A percentile compares a stretch with the other conserved stretches of the same genome.
These are phyloP conservation scores for Mnemiopsis leidyi DNA, from an alignment of 37 sponge, comb jelly and placozoan species.

Conservation along the genomic window DNA sequence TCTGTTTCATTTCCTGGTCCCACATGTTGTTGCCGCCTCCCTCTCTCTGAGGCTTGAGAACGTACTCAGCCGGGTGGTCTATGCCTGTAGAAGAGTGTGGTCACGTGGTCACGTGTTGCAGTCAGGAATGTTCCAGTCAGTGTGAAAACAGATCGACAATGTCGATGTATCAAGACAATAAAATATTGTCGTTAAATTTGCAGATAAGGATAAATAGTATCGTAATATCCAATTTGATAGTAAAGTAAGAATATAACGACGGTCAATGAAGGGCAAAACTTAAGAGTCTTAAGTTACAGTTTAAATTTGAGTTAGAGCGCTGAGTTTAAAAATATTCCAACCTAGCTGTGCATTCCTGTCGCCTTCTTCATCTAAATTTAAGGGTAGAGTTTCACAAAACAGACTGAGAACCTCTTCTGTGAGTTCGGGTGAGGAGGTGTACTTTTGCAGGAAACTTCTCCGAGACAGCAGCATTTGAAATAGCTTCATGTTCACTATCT, in stretches of 20 bases:
- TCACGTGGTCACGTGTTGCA: no score
- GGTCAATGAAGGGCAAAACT: no score
- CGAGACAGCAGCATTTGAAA: slow-evolving; percentile 29
- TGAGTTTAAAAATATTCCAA: background rate
- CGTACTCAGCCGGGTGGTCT: slow-evolving; percentile 52
- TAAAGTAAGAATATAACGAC: no score
- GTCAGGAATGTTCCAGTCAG: no score
- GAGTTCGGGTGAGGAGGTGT: background rate
- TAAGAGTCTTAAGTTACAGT: no score
- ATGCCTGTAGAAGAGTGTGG: slow-evolving; percentile 32
- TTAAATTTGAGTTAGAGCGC: no score
- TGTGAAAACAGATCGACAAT: no score
- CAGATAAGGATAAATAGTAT: no score
- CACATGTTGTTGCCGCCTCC: slow-evolving; percentile 68
- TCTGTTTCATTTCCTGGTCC: slow-evolving; percentile 65
- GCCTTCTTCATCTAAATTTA: slow-evolving; percentile 10
- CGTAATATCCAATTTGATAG: no score
- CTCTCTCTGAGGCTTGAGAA: slow-evolving; percentile 69
- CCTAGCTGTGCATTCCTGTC: slow-evolving; percentile 47
- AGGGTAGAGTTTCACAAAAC: slow-evolving; percentile 30
- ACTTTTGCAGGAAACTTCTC: background rate
- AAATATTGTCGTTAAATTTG: no score
- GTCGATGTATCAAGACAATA: no score
- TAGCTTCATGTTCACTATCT: slow-evolving; percentile 62
- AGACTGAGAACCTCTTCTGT: background rate